Evolutionary conservation across 1,140 invertebrate genomes (phyloP).

Genomic region (Lasioglossum baleicum): DNA sequence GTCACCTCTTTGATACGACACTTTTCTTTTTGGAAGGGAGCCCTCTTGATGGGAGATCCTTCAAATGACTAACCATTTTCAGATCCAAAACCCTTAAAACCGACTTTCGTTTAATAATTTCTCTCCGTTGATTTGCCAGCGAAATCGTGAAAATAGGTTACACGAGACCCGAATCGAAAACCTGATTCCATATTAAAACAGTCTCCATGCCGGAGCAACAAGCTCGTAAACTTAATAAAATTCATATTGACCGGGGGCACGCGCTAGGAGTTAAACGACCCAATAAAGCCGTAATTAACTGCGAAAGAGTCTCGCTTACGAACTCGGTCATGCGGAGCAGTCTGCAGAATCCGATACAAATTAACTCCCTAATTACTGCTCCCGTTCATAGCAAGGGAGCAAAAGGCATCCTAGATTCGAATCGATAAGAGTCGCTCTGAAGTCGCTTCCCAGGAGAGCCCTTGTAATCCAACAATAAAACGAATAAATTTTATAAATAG

Average conservation of each 20-base stretch:
- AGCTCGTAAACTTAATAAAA: background rate
- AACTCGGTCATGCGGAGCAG: background rate
- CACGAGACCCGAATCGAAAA: background rate
- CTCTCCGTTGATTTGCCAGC: too few relatives aligned
- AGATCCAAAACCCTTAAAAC: background rate
- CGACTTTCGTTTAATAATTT: too few relatives aligned
- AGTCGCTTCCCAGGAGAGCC: too few relatives aligned
- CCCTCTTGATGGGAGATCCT: too few relatives aligned
- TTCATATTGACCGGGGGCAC: background rate
- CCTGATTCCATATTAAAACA: background rate
- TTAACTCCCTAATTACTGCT: constrained; percentile 11
- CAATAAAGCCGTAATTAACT: constrained; percentile 16
- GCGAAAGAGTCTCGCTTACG: background rate
- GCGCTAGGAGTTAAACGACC: background rate
- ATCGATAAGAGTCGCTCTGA: too few relatives aligned
- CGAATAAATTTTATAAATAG: too few relatives aligned
- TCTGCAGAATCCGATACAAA: background rate
- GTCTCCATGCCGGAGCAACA: background rate
- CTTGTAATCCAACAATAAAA: too few relatives aligned
- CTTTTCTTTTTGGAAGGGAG: background rate
- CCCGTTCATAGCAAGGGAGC: too few relatives aligned
- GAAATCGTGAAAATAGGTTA: too few relatives aligned
- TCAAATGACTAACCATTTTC: too few relatives aligned
- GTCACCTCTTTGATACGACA: background rate
- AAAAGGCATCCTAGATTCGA: too few relatives aligned